Conservation (phyloP, 1,140 invertebrate genomes). For the Magallana ariakensis region DNA sequence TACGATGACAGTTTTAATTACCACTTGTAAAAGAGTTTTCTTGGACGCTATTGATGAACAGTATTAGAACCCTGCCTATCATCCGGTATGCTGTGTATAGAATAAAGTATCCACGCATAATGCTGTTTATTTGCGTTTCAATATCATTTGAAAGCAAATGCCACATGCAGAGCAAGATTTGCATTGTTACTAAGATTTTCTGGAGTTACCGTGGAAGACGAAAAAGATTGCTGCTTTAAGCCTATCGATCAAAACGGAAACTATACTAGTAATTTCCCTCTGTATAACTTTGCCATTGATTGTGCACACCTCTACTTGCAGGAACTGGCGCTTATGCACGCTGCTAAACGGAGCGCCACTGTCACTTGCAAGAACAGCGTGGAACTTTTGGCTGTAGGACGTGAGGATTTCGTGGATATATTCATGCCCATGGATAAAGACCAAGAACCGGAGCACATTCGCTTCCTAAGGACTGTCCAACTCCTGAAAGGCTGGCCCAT, state of each 20-base stretch:
- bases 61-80: constrained; percentile 5
- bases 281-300: background rate
- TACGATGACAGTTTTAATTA: constrained; percentile 3
- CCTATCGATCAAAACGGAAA: background rate
- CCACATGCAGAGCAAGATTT: constrained; percentile 21
- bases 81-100: background rate
- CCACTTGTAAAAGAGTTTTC: background rate
- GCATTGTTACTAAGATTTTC: constrained; percentile 34
- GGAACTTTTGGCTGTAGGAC: constrained; percentile 76
- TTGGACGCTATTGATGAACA: background rate
- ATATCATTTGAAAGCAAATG: constrained; percentile 29
- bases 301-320: constrained; percentile 49
- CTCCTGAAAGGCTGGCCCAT: constrained; percentile 74
- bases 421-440: constrained; percentile 75
- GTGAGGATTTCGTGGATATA: constrained; percentile 78
- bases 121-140: background rate
- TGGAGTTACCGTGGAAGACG: constrained; percentile 3
- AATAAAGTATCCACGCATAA: background rate
- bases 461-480: constrained; percentile 70
- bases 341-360: constrained; percentile 75
- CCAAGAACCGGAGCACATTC: constrained; percentile 75
- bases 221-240: constrained; percentile 16
- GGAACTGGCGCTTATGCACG: constrained; percentile 78
- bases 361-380: constrained; percentile 76
- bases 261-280: background rate